phyloP scores from a whole-genome alignment of 2,888 invertebrate species.

The Prostheceraeus crozeri region DNA sequence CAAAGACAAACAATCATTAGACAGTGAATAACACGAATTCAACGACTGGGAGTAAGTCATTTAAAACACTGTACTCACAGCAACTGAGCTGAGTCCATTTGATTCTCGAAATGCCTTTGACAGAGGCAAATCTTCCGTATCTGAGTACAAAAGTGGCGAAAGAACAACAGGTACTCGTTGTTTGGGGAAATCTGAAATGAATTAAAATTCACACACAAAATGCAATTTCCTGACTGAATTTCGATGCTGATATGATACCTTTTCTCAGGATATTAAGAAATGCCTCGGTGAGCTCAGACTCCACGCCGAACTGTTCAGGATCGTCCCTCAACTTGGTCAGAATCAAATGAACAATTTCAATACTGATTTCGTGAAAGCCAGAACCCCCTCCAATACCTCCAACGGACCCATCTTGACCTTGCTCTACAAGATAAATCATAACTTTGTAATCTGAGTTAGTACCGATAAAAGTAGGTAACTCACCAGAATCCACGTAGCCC shows the following conservation, averaged over 20 bases:
- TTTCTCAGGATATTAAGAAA: constrained; percentile 73
- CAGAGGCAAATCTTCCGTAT: constrained; percentile 61
- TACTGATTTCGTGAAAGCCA: constrained; percentile 78
- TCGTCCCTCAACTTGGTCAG: constrained; percentile 61
- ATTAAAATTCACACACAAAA: too few species aligned
- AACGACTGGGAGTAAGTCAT: too few species aligned
- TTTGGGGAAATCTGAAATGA: constrained; percentile 68
- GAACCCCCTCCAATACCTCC: constrained; percentile 45
- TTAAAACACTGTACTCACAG: not conserved
- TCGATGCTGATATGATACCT: too few species aligned
- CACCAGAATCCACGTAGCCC: constrained; percentile 74
- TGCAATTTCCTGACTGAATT: not conserved
- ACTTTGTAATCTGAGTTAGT: too few species aligned
- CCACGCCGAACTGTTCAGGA: constrained; percentile 61
- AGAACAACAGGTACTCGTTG: constrained; percentile 80
- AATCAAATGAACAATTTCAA: constrained; percentile 77
- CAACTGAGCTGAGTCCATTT: not conserved
- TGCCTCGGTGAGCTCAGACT: constrained; percentile 68
- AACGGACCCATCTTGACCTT: not conserved
- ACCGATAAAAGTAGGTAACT: constrained; percentile 40
- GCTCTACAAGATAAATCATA: too few species aligned
- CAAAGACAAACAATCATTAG: too few species aligned
- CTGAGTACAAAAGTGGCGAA: constrained; percentile 76
- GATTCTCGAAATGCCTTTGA: constrained; percentile 48
- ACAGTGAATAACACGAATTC: too few species aligned